Conservation (phyloP, 2,888 invertebrate genomes). For the Nasonovia ribisnigri region DNA sequence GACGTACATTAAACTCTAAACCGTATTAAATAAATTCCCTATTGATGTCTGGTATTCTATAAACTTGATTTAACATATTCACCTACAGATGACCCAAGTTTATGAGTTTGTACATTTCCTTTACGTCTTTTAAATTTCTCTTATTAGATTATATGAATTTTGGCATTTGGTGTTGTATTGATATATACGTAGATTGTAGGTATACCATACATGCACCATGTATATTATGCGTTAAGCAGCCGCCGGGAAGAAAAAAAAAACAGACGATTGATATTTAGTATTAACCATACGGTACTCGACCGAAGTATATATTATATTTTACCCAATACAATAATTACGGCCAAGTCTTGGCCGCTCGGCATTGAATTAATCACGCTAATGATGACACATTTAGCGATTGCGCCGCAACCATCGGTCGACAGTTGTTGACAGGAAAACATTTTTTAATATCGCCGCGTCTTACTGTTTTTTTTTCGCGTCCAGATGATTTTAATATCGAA, state of each 20-base stretch:
- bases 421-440: slow-evolving; percentile 55
- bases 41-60: not conserved
- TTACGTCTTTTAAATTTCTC: not conserved
- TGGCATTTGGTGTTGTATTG: not conserved
- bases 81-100: not conserved
- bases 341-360: slow-evolving; percentile 22
- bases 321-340: slow-evolving; percentile 22
- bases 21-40: not conserved
- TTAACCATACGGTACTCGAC: not conserved
- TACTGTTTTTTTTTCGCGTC: not conserved
- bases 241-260: not conserved
- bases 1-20: not conserved
- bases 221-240: not conserved
- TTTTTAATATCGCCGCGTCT: slow-evolving; percentile 37
- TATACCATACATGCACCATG: not conserved
- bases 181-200: not conserved
- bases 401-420: slow-evolving; percentile 36
- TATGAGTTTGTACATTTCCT: not conserved
- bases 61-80: not conserved
- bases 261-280: not conserved
- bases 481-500: slow-evolving; percentile 42
- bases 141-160: not conserved
- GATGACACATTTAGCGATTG: slow-evolving; percentile 61
- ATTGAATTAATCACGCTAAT: slow-evolving; percentile 58
- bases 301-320: slow-evolving; percentile 33